Conservation (phyloP, 2,888 invertebrate species). For the Papilio gigon region DNA sequence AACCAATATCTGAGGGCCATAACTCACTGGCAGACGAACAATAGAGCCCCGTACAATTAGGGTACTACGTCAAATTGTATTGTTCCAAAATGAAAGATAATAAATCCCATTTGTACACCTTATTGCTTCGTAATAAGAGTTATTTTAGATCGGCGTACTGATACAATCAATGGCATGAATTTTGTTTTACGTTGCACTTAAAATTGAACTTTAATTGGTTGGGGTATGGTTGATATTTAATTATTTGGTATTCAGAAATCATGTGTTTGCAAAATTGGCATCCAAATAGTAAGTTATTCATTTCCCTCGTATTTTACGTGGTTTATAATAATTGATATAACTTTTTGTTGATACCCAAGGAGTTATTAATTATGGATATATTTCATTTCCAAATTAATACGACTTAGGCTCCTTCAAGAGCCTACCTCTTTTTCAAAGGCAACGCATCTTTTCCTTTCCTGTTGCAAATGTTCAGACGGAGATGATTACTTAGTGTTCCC, state of each 20-base stretch:
- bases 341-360: constrained; percentile 5
- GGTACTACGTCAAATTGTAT: constrained; percentile 41
- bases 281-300: constrained; percentile 28
- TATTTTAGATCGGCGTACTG: constrained; percentile 9
- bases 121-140: constrained; percentile 7
- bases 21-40: constrained; percentile 39
- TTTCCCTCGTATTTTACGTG: constrained; percentile 18
- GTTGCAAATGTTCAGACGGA: no score
- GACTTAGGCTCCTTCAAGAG: no score
- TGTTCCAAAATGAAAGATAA: constrained; percentile 31
- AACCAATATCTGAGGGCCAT: constrained; percentile 39
- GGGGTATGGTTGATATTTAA: constrained; percentile 7
- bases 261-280: constrained; percentile 13
- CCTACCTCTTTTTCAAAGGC: no score
- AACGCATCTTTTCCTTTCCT: no score
- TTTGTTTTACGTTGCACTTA: not conserved
- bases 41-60: constrained; percentile 39
- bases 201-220: constrained; percentile 7
- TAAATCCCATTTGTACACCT: constrained; percentile 26
- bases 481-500: no score
- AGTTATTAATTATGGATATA: no score
- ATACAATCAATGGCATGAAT: constrained; percentile 21
- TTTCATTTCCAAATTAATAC: no score
- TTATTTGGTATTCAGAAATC: not conserved
- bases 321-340: constrained; percentile 16